Evolutionary conservation across 1,140 invertebrate genomes (phyloP).

Genomic region (Cecropterus lyciades): DNA sequence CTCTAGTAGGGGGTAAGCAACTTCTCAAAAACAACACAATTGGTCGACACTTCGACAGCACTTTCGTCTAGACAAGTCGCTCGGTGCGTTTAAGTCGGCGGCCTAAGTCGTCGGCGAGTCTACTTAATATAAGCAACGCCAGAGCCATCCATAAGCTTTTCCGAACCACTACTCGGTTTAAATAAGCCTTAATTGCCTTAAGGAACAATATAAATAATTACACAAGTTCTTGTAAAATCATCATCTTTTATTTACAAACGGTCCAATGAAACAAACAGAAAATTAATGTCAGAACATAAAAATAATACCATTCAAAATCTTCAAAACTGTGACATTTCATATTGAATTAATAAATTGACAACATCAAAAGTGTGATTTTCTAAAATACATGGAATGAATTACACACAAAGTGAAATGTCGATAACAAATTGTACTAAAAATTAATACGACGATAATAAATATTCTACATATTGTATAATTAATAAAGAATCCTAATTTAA

Average conservation of each 20-base stretch:
- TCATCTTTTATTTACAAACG: slow-evolving; percentile 27
- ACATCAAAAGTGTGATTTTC: slow-evolving; percentile 8
- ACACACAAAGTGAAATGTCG: slow-evolving; percentile 13
- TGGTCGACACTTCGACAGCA: too few relatives aligned
- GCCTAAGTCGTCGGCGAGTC: too few relatives aligned
- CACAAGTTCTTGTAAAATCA: not conserved
- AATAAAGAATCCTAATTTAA: slow-evolving; percentile 18
- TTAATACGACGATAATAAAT: slow-evolving; percentile 27
- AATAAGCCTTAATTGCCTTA: too few relatives aligned
- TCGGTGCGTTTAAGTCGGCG: too few relatives aligned
- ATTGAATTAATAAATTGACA: slow-evolving; percentile 14
- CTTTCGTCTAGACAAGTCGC: too few relatives aligned
- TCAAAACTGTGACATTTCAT: too few relatives aligned
- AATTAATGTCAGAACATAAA: slow-evolving; percentile 22
- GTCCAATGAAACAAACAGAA: slow-evolving; percentile 20
- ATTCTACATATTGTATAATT: slow-evolving; percentile 21
- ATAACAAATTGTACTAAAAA: slow-evolving; percentile 29
- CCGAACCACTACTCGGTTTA: too few relatives aligned
- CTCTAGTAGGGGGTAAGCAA: too few relatives aligned
- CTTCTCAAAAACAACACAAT: too few relatives aligned
- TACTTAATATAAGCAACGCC: too few relatives aligned
- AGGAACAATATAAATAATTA: not conserved
- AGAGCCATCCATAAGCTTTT: too few relatives aligned
- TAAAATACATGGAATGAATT: slow-evolving; percentile 17
- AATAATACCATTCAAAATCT: slow-evolving; percentile 4